These are phyloP conservation scores for Lepidochitona cinerea DNA, from an alignment of 2,888 invertebrate species.

Conservation along the genomic window DNA sequence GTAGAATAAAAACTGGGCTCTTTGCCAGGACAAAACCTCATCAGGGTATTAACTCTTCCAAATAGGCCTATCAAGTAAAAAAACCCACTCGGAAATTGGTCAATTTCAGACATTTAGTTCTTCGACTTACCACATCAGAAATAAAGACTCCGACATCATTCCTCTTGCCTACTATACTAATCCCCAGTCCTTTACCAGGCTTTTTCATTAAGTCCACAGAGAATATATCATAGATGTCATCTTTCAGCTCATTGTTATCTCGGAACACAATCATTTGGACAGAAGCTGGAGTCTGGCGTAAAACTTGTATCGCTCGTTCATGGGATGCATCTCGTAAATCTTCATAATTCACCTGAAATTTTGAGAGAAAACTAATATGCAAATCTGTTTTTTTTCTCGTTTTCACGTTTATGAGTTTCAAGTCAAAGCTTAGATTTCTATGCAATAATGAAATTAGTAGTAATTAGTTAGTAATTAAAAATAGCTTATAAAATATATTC, in stretches of 20 bases:
- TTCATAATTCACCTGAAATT: constrained; percentile 83
- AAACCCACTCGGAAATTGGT: too few relatives aligned
- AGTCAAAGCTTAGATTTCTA: too few relatives aligned
- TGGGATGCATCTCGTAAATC: constrained; percentile 87
- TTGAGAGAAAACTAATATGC: too few relatives aligned
- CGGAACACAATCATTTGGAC: constrained; percentile 87
- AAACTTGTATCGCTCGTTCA: constrained; percentile 78
- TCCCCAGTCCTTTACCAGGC: constrained; percentile 81
- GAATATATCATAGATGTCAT: constrained; percentile 78
- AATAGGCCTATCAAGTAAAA: too few relatives aligned
- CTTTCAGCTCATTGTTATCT: constrained; percentile 72
- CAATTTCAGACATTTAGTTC: background rate
- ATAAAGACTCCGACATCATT: constrained; percentile 88
- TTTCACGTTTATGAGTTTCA: too few relatives aligned
- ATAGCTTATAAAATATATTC: too few relatives aligned
- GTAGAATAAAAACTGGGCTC: too few relatives aligned
- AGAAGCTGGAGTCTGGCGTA: constrained; percentile 87
- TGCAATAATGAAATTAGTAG: too few relatives aligned
- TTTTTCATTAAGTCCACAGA: constrained; percentile 87
- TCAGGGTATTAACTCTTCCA: too few relatives aligned
- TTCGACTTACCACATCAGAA: constrained; percentile 87
- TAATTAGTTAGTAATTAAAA: too few relatives aligned
- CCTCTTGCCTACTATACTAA: constrained; percentile 85
- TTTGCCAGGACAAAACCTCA: background rate
- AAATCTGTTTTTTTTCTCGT: too few relatives aligned